Base-by-base conservation (phyloP, 2,113 vertebrate species). In the Menidia beryllina region DNA sequence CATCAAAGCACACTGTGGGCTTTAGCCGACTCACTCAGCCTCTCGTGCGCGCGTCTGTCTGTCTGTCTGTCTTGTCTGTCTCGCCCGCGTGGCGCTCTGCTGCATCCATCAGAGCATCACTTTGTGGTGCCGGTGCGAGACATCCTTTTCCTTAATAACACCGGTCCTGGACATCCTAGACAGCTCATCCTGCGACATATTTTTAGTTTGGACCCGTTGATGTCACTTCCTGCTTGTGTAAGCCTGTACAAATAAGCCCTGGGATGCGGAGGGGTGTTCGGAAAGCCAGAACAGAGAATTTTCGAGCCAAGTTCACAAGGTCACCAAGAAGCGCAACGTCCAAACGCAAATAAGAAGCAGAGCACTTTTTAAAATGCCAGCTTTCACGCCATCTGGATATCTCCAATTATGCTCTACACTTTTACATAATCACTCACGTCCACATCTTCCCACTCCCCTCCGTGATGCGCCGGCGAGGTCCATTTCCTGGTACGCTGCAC, bases 161-260 rank as follows among this genome's bases (percentile, higher is more conserved):
- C 74, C 65, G 65, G 81, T 89, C 72, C 69, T 78, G 89, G 82
- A 87, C 89, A 89, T 88, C 86, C 81, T 55, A 76, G 57, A 79
- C 86, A 74, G 71, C 64, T 77, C 87, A 69, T 90, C 88, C 91
- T 86, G 81, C 85, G 84, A 91, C 89, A 90, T 89, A 76, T 89
- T 91, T 89, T 86, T 73, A 81, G 68, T 91, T 92, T 87, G 90
- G 84, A 91, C 89, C 89, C 71, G 75, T 89, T 93, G 93, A 94
- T 93, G 93, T 94, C 93, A 94, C 89, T 93, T 94, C 93, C 93
- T 93, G 92, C 88, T 38, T 56, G 80, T 52, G 75, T 47, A 80
- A 79, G 79, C 69, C 75, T 15, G 78, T 64, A 23, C 56, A 81
- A 75, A 64, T 20, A 66, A 81, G 76, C 69, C 52, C 74, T 15